phyloP scores from a whole-genome alignment of 2,888 invertebrate species.

The Drosophila maculinotata region DNA sequence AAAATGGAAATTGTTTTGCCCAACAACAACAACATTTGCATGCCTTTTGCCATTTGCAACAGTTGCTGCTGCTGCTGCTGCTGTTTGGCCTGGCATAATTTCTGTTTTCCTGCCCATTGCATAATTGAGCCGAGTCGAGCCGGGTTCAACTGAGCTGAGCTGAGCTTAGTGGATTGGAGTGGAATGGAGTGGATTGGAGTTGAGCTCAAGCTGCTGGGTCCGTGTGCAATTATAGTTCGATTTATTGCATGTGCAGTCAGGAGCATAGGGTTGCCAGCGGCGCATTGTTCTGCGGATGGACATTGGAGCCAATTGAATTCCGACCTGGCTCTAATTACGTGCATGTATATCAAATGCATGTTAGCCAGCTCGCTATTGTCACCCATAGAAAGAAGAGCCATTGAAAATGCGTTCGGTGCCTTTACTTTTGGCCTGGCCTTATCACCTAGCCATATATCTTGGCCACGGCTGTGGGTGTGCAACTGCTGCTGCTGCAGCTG shows the following conservation, averaged over 20 bases:
- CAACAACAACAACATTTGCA: constrained; percentile 49
- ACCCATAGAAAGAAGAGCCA: constrained; percentile 39
- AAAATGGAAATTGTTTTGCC: constrained; percentile 79
- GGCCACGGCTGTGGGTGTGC: constrained; percentile 12
- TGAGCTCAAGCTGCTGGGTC: constrained; percentile 6
- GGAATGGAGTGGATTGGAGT: too few relatives aligned
- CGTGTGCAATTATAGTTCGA: constrained; percentile 75
- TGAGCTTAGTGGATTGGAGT: too few relatives aligned
- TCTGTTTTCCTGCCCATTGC: constrained; percentile 60
- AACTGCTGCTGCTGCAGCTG: constrained; percentile 9
- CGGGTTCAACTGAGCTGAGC: neutral
- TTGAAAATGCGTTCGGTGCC: constrained; percentile 39
- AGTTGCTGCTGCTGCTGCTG: constrained; percentile 12
- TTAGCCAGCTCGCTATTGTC: constrained; percentile 42
- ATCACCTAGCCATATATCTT: constrained; percentile 57
- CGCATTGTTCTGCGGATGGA: constrained; percentile 52
- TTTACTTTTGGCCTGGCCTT: constrained; percentile 38
- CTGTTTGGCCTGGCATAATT: constrained; percentile 41
- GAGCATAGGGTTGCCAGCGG: constrained; percentile 28
- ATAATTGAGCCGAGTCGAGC: constrained; percentile 59
- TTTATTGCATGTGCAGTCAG: constrained; percentile 67
- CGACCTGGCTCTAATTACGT: constrained; percentile 53
- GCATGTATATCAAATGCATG: constrained; percentile 27
- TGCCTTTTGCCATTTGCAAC: too few relatives aligned
- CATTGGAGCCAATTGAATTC: constrained; percentile 9